Base-by-base conservation (phyloP, 2,888 invertebrate genomes). In the Taphrorychus bicolor region DNA sequence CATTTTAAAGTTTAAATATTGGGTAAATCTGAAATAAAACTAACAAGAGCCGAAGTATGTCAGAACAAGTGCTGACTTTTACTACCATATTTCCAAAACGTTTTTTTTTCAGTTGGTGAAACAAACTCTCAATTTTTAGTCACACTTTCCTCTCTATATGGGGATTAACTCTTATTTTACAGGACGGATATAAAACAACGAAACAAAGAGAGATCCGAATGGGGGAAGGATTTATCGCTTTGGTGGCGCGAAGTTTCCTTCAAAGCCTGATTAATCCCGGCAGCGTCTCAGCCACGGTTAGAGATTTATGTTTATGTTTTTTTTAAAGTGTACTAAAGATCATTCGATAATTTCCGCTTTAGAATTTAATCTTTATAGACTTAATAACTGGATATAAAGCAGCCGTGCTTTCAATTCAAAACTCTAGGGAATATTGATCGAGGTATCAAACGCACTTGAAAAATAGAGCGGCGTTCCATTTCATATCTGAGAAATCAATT, bases 211-310 rank as follows among this genome's bases (percentile, higher is more conserved):
- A 65, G 40, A 41, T 11, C 21, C n/a, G 14, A 14, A 54, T 11
- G 51, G 51, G 22, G 51, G 49, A 21, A 49, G 57, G 60, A 66
- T 66, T 66, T 66, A 66, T 56, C 53, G 59, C 56, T 19, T 32
- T 48, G 32, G 54, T 32, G 59, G 59, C 41, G 59, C 54, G 40
- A 66, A 60, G 21, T 60, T 66, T 54, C 49, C 41, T 66, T 66
- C 66, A 56, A 66, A 66, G 59, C 66, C 42, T 66, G 60, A 66
- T 66, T 66, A 66, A 66, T 59, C 66, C 66, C 59, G 32, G 40
- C 24, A 49, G 22, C 60, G 49, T 49, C 56, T 60, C 40, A 60
- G 66, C 16, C 11, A 32, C 17, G 14, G 45, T 17, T 54, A 14
- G 5, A 54, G 32, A 54, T 54, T 54, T 54, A 32, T 24, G 17